Conservation (phyloP, 2,113 vertebrate species). For the Crotalus viridis region DNA sequence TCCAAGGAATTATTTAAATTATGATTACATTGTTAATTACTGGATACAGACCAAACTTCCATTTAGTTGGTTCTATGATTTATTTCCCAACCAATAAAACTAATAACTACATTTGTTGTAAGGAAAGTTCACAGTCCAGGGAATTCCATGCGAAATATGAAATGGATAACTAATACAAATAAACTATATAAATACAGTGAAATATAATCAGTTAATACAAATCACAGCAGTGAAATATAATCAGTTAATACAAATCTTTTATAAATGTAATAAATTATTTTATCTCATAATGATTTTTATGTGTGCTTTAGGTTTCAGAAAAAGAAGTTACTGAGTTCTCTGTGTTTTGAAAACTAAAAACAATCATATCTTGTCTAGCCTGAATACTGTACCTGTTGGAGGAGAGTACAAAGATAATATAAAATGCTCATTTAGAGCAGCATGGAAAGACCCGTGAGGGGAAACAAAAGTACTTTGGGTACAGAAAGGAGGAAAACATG, state of each 20-base stretch:
- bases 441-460: conserved; percentile 15
- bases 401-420: conserved; percentile 26
- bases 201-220: not conserved
- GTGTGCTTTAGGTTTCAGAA: not conserved
- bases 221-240: accelerated
- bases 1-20: not conserved
- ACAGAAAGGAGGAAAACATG: conserved; percentile 46
- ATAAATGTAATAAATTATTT: accelerated
- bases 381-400: conserved; percentile 45
- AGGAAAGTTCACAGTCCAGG: not conserved
- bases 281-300: not conserved
- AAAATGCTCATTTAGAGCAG: conserved; percentile 39
- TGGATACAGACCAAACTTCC: not conserved
- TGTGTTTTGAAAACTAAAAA: conserved; percentile 31
- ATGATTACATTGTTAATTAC: not conserved
- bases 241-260: not conserved
- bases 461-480: conserved; percentile 44
- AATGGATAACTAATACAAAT: accelerated
- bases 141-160: accelerated
- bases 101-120: not conserved
- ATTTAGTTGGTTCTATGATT: not conserved
- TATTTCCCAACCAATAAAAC: not conserved
- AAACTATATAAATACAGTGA: accelerated
- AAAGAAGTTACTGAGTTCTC: conserved; percentile 8
- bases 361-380: conserved; percentile 33